Conservation (phyloP, 2,888 invertebrate genomes). For the Lasioglossum pauxillum region DNA sequence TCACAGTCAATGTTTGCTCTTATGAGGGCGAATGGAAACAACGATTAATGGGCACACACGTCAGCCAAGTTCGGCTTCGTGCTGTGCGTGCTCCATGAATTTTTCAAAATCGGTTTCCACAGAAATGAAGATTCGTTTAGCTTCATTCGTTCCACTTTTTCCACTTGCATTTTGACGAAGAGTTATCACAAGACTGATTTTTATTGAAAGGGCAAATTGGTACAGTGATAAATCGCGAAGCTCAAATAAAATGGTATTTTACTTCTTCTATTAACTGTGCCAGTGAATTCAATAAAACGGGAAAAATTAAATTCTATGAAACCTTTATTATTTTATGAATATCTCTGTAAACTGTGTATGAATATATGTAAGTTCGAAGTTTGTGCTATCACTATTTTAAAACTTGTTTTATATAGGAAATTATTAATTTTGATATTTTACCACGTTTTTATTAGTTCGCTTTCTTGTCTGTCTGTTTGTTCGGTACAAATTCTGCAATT, state of each 20-base stretch:
- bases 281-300: not conserved
- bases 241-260: not conserved
- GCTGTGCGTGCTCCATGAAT: not conserved
- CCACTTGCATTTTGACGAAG: not conserved
- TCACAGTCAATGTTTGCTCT: slow-evolving; percentile 15
- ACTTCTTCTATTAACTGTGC: not conserved
- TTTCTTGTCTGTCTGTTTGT: too few species aligned
- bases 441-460: too few species aligned
- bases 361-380: too few species aligned
- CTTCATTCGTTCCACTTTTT: not conserved
- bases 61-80: not conserved
- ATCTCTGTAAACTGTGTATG: not conserved
- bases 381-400: too few species aligned
- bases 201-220: not conserved
- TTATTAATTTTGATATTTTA: too few species aligned
- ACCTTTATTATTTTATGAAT: not conserved
- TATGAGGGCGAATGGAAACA: slow-evolving; percentile 13
- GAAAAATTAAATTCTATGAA: not conserved
- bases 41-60: slow-evolving; percentile 5
- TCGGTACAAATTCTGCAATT: too few species aligned
- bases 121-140: not conserved
- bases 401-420: too few species aligned
- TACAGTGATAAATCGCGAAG: not conserved
- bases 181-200: not conserved
- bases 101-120: not conserved